Conservation (phyloP, 2,888 invertebrate genomes). For the Acanthoscelides obtectus region DNA sequence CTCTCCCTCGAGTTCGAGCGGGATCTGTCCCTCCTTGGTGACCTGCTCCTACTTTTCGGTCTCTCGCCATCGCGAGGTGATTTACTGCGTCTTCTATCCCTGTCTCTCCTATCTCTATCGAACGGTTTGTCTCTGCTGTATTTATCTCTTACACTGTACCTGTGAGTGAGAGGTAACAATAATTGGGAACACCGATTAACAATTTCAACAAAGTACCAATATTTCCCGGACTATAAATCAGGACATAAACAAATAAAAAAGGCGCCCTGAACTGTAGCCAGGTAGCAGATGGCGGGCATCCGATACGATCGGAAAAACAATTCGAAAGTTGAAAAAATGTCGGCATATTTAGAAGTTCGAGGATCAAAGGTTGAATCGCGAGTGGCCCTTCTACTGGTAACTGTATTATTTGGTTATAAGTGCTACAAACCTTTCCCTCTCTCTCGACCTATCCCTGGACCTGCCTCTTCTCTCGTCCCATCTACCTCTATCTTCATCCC, state of each 20-base stretch:
- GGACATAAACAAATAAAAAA: too few species aligned
- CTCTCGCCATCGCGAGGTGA: slow-evolving; percentile 9
- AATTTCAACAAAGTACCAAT: too few species aligned
- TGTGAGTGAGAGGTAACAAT: slow-evolving; percentile 3
- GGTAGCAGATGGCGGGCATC: too few species aligned
- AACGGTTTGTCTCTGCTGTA: slow-evolving; percentile 17
- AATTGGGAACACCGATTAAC: too few species aligned
- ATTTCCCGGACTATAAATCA: too few species aligned
- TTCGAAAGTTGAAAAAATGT: too few species aligned
- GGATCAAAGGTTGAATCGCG: too few species aligned
- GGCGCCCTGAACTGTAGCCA: too few species aligned
- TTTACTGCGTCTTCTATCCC: slow-evolving; percentile 34
- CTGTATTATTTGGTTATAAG: slow-evolving; percentile 17
- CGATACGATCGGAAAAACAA: too few species aligned
- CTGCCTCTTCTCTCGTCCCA: slow-evolving; percentile 37
- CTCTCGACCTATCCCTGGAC: slow-evolving; percentile 30
- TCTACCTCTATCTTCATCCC: slow-evolving; percentile 28
- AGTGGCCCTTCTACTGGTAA: too few species aligned
- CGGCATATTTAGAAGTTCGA: too few species aligned
- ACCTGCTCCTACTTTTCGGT: slow-evolving; percentile 33
- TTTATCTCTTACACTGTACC: slow-evolving; percentile 23
- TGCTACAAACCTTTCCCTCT: slow-evolving; percentile 15
- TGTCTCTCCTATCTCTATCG: slow-evolving; percentile 29
- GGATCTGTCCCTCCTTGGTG: slow-evolving; percentile 34
- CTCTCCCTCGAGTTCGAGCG: slow-evolving; percentile 29